These are phyloP conservation scores for Oscheius myriophilus DNA, from an alignment of 2,888 invertebrate species.

Conservation along the genomic window DNA sequence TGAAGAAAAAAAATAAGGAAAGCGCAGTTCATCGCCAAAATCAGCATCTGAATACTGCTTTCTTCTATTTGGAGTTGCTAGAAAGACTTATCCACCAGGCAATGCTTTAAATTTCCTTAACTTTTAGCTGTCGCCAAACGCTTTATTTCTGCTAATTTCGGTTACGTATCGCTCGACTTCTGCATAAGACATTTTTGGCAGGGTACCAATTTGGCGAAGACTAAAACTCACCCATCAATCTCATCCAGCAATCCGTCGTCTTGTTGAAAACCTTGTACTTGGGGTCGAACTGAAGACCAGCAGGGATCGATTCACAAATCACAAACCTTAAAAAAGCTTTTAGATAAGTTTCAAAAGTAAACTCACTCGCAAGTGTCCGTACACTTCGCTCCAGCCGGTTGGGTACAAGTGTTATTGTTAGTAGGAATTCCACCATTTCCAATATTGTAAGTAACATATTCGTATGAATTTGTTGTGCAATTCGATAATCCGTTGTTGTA, in stretches of 20 bases:
- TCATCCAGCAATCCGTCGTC: slow-evolving; percentile 55
- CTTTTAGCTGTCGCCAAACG: too few species aligned
- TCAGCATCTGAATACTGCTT: too few species aligned
- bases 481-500: not conserved
- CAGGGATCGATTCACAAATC: slow-evolving; percentile 50
- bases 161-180: too few species aligned
- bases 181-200: too few species aligned
- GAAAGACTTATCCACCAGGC: too few species aligned
- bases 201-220: too few species aligned
- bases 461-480: slow-evolving; percentile 6
- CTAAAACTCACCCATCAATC: slow-evolving; percentile 42
- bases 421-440: slow-evolving; percentile 6
- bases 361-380: slow-evolving; percentile 54
- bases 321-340: slow-evolving; percentile 39
- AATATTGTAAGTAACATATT: slow-evolving; percentile 8
- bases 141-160: too few species aligned
- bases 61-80: too few species aligned
- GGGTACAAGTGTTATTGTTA: slow-evolving; percentile 24
- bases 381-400: slow-evolving; percentile 41
- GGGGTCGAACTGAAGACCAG: slow-evolving; percentile 41
- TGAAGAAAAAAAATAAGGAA: too few species aligned
- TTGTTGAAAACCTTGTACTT: slow-evolving; percentile 41
- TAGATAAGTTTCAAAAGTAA: not conserved
- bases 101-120: too few species aligned
- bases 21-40: too few species aligned